phyloP scores from a whole-genome alignment of 2,888 invertebrate genomes.

The Drosophila meridiana region DNA sequence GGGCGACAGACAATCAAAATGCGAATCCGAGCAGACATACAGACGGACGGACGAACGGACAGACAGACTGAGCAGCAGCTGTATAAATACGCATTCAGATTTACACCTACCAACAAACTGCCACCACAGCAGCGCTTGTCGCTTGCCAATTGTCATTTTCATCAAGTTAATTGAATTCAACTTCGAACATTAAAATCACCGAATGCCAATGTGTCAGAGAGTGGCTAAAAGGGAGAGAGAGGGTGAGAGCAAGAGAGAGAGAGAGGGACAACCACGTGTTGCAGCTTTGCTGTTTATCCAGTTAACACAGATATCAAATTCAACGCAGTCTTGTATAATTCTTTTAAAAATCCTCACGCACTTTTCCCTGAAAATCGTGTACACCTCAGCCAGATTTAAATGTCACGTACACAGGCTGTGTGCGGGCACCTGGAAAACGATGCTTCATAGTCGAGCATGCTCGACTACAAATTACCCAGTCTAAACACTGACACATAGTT shows the following conservation, averaged over 20 bases:
- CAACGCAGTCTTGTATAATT: conserved; percentile 13
- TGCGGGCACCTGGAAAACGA: background rate
- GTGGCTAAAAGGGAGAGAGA: background rate
- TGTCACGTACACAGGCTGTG: conserved; percentile 15
- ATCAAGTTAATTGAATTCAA: conserved; percentile 74
- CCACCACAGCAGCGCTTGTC: conserved; percentile 11
- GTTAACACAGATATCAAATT: conserved; percentile 17
- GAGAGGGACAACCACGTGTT: conserved; percentile 30
- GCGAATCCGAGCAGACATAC: conserved; percentile 8
- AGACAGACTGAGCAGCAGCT: conserved; percentile 16
- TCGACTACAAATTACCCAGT: background rate
- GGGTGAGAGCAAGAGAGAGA: background rate
- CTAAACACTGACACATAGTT: background rate
- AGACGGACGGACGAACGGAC: background rate
- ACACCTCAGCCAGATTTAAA: conserved; percentile 23
- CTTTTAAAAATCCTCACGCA: conserved; percentile 2
- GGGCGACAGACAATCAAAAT: conserved; percentile 14
- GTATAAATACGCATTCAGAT: conserved; percentile 37
- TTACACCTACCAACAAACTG: conserved; percentile 30
- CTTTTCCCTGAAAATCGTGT: background rate
- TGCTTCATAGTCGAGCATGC: background rate
- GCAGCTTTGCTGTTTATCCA: conserved; percentile 39
- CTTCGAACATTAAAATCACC: conserved; percentile 22
- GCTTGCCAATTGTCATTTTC: conserved; percentile 69
- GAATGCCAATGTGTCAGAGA: background rate